These are phyloP conservation scores for Melanaphis sacchari DNA, from an alignment of 1,140 invertebrate species.

Conservation along the genomic window DNA sequence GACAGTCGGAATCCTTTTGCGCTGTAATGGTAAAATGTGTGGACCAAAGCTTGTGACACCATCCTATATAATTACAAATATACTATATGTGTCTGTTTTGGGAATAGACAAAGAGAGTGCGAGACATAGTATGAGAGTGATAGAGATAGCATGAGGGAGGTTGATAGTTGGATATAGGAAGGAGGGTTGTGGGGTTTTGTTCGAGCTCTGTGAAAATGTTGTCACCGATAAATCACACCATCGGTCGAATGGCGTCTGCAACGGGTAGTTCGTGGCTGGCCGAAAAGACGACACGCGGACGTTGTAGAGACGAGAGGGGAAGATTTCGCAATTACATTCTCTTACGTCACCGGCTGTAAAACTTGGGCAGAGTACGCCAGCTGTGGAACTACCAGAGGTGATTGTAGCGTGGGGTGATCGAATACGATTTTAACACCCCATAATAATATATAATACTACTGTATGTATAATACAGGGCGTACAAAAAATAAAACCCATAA, in stretches of 20 bases:
- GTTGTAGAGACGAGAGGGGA: background rate
- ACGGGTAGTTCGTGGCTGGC: background rate
- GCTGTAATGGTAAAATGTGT: constrained; percentile 52
- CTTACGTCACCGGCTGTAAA: constrained; percentile 8
- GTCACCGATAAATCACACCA: constrained; percentile 21
- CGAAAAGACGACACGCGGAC: background rate
- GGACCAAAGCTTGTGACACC: background rate
- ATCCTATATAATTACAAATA: background rate
- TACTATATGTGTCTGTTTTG: background rate
- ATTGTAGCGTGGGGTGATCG: background rate
- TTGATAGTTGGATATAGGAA: background rate
- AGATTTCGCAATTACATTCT: constrained; percentile 25
- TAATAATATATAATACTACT: background rate
- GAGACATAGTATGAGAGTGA: too few species aligned
- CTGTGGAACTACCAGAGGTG: background rate
- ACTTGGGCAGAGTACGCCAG: background rate
- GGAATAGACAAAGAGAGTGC: background rate
- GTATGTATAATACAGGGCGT: background rate
- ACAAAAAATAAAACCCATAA: background rate
- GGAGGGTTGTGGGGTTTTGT: background rate
- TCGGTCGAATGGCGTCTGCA: background rate
- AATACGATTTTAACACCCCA: background rate
- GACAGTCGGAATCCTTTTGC: constrained; percentile 40
- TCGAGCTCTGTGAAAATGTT: background rate
- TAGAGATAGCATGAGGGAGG: background rate